phyloP scores from a whole-genome alignment of 1,140 invertebrate species.

The Hycleus phaleratus region DNA sequence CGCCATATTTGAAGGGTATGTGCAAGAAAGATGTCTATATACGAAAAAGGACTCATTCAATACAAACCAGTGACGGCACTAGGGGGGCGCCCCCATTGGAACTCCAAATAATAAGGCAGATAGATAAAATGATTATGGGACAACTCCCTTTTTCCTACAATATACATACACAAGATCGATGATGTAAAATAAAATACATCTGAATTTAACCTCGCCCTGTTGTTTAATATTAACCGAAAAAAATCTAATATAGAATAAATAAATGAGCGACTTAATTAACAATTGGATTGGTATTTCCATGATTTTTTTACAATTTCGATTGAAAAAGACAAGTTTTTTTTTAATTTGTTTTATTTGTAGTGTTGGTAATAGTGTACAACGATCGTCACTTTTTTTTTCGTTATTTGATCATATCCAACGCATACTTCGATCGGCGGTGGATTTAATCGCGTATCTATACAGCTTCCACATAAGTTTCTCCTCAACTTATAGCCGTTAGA shows the following conservation, averaged over 20 bases:
- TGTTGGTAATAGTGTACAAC: background rate
- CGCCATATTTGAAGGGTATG: slow-evolving; percentile 36
- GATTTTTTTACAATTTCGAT: too few species aligned
- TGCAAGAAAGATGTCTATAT: background rate
- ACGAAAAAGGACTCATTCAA: slow-evolving; percentile 23
- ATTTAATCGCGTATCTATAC: too few species aligned
- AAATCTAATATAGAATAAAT: background rate
- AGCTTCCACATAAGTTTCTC: too few species aligned
- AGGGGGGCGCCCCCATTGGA: slow-evolving; percentile 7
- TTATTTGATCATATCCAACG: too few species aligned
- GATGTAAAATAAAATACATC: slow-evolving; percentile 7
- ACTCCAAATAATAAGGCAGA: background rate
- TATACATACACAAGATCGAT: too few species aligned
- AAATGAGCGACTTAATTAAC: too few species aligned
- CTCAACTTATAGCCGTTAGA: too few species aligned
- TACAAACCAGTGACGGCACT: slow-evolving; percentile 1
- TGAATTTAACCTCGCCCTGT: slow-evolving; percentile 1
- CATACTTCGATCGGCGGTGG: too few species aligned
- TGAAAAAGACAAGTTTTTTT: background rate
- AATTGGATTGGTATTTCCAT: too few species aligned
- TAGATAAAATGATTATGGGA: too few species aligned
- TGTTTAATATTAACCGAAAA: slow-evolving; percentile 1
- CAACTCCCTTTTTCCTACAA: too few species aligned
- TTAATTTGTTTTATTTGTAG: background rate
- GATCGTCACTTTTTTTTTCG: background rate